Conservation (phyloP, 2,888 invertebrate species). For the Leptinotarsa juncta region DNA sequence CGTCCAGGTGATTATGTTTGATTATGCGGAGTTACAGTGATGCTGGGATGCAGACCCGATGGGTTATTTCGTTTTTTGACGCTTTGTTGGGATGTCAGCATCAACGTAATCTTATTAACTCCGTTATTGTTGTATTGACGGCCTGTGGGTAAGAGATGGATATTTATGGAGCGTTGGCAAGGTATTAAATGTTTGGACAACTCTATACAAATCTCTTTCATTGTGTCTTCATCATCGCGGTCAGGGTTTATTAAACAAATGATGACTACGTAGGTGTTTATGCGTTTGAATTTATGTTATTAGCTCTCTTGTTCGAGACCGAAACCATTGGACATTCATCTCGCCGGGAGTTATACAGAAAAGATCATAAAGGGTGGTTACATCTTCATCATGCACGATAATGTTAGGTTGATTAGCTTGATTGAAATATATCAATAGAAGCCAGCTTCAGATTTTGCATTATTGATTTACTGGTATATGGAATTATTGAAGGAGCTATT, state of each 20-base stretch:
- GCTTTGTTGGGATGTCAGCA: constrained; percentile 43
- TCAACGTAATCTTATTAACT: constrained; percentile 45
- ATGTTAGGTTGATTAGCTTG: too few relatives aligned
- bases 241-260: constrained; percentile 8
- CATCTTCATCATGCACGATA: too few relatives aligned
- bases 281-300: neutral
- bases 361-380: too few relatives aligned
- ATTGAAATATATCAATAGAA: too few relatives aligned
- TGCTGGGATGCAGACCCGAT: constrained; percentile 37
- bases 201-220: constrained; percentile 29
- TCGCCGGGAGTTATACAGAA: too few relatives aligned
- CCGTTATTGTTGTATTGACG: constrained; percentile 41
- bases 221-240: constrained; percentile 20
- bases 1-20: constrained; percentile 52
- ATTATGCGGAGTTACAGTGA: constrained; percentile 51
- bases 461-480: too few relatives aligned
- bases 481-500: too few relatives aligned
- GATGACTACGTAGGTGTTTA: constrained; percentile 4
- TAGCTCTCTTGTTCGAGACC: neutral
- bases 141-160: constrained; percentile 27
- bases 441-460: too few relatives aligned
- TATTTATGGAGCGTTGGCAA: constrained; percentile 33
- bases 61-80: constrained; percentile 38
- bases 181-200: constrained; percentile 27
- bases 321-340: neutral